These are phyloP conservation scores for Stichopus horrens DNA, from an alignment of 53 echinoderm and acorn worm genomes.

Conservation along the genomic window DNA sequence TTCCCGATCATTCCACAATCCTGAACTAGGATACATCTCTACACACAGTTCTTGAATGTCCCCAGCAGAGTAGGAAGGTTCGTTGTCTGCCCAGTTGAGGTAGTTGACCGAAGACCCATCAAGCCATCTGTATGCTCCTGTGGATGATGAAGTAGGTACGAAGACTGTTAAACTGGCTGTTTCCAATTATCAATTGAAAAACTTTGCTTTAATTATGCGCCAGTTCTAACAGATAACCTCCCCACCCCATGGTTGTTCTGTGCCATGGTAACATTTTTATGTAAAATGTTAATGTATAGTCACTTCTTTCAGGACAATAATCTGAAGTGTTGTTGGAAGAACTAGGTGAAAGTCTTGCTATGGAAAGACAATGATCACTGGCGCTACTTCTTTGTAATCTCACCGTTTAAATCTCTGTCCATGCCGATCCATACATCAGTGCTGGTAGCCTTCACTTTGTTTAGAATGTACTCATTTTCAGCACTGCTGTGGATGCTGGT, in stretches of 20 bases:
- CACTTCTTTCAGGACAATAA: too few species aligned
- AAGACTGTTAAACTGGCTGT: too few species aligned
- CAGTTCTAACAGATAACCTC: background rate
- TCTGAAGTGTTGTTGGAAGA: too few species aligned
- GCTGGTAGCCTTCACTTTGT: slow-evolving; percentile 23
- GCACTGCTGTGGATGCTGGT: slow-evolving; percentile 64
- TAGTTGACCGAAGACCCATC: slow-evolving; percentile 74
- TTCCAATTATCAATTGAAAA: background rate
- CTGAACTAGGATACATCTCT: slow-evolving; percentile 61
- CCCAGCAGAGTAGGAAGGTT: slow-evolving; percentile 62
- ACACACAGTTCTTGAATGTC: slow-evolving; percentile 81
- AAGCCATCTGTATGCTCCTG: slow-evolving; percentile 80
- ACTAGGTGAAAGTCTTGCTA: too few species aligned
- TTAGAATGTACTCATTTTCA: slow-evolving; percentile 65
- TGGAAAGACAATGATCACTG: too few species aligned
- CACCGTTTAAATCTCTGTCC: slow-evolving; percentile 69
- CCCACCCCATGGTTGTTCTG: background rate
- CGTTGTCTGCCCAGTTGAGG: slow-evolving; percentile 72
- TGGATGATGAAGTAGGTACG: background rate
- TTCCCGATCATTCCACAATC: slow-evolving; percentile 81
- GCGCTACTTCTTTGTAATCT: background rate
- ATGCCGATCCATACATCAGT: slow-evolving; percentile 77
- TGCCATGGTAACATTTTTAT: too few species aligned
- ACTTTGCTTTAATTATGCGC: background rate
- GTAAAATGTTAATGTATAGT: too few species aligned